Evolutionary conservation across 2,113 vertebrate genomes (phyloP), one percentile per base, ranked within the genome.

Genomic region (Xenotilapia caudafasciata): DNA sequence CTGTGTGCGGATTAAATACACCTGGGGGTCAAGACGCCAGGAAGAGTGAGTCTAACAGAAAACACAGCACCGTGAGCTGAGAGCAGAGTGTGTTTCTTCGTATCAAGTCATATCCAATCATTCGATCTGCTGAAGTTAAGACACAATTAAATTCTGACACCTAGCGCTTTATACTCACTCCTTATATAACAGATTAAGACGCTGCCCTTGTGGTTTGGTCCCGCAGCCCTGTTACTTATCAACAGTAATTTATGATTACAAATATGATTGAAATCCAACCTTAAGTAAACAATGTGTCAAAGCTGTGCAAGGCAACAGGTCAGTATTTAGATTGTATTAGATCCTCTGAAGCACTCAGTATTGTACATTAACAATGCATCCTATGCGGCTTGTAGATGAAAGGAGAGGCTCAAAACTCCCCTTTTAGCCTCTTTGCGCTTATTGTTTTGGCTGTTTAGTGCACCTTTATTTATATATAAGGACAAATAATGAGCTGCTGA

Each of bases 1-100:
- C 85, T 56, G 51, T 83, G 38, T 83, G 65, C 56, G 88, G 89
- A 93, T 92, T 84, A 92, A 92, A 93, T 87, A 90, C 92, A 92
- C 77, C 87, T 35, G 77, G 62, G 79, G 90, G 90, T 90, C 86
- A 90, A 70, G 91, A 83, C 84, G 60, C 70, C 83, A 75, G 85
- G 84, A 89, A 53, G 83, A 85, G 56, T 73, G 88, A 89, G 81
- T 80, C 82, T 23, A 82, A 87, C 75, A 87, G 86, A 86, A 88
- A 89, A 77, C 88, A 89, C 47, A 83, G 92, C 79, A 79, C 56
- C 6, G 15, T 73, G 60, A 85, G 79, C 88, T 45, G 75, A 62
- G 83, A 88, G 90, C 82, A 33, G 45, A 91, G 83, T 81, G 35
- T 84, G 86, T 80, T 82, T 83, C 80, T 88, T 75, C 58, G 33